These are phyloP conservation scores for Tuberolachnus salignus DNA, from an alignment of 2,888 invertebrate species.

Conservation along the genomic window DNA sequence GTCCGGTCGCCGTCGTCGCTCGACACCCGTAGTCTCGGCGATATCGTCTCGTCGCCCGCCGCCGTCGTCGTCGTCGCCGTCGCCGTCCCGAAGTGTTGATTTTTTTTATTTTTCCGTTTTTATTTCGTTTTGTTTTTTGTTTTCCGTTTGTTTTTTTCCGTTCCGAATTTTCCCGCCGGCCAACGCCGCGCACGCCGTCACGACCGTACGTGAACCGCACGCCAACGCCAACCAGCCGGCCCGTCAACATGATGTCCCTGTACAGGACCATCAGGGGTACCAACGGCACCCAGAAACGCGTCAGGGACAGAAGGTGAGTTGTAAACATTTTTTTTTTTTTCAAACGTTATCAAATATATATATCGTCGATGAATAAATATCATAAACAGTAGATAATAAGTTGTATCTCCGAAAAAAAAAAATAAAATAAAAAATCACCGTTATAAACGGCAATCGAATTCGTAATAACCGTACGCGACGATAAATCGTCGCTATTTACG, in stretches of 20 bases:
- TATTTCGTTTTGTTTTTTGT: too few species aligned
- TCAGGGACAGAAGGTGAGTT: slow-evolving; percentile 66
- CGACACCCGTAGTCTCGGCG: too few species aligned
- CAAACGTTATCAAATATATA: too few species aligned
- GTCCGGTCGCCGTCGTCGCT: not conserved
- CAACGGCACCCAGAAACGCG: slow-evolving; percentile 65
- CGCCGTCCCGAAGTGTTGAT: not conserved
- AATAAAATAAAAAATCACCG: too few species aligned
- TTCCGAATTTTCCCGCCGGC: not conserved
- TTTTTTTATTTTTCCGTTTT: too few species aligned
- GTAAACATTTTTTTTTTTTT: not conserved
- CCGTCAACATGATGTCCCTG: slow-evolving; percentile 67
- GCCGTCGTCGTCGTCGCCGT: not conserved
- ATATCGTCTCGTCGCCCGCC: too few species aligned
- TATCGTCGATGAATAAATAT: too few species aligned
- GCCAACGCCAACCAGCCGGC: not conserved
- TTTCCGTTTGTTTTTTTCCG: not conserved
- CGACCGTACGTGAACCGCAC: not conserved
- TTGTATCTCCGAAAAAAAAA: too few species aligned
- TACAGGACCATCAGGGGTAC: slow-evolving; percentile 67
- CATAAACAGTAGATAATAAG: too few species aligned
- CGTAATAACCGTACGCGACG: too few species aligned
- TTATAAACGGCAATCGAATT: too few species aligned
- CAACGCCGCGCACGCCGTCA: not conserved
- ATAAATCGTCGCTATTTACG: too few species aligned